These are phyloP conservation scores for Calycopis cecrops DNA, from an alignment of 1,140 invertebrate species.

Conservation along the genomic window DNA sequence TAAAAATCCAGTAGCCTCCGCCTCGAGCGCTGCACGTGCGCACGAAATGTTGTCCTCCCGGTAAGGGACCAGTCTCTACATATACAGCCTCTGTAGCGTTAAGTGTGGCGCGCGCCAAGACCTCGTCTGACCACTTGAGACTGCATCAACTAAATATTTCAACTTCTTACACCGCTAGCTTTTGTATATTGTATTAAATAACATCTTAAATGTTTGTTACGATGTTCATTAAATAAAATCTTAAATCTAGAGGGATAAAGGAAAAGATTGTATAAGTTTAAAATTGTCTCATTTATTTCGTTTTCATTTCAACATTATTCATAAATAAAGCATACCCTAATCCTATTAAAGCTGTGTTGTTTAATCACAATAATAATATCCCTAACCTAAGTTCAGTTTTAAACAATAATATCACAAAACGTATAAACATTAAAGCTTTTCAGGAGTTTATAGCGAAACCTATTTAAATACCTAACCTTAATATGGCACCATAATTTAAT, in stretches of 20 bases:
- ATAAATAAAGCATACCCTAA: constrained; percentile 30
- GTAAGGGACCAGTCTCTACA: constrained; percentile 27
- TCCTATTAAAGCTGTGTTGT: constrained; percentile 63
- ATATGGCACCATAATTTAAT: constrained; percentile 60
- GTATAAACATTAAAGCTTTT: constrained; percentile 63
- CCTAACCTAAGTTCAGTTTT: constrained; percentile 51
- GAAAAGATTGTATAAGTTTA: constrained; percentile 2
- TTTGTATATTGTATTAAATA: no score
- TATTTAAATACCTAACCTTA: constrained; percentile 36
- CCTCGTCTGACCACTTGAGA: not conserved
- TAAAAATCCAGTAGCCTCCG: constrained; percentile 61
- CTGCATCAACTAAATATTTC: no score
- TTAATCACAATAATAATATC: constrained; percentile 54
- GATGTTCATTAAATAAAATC: no score
- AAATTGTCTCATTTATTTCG: not conserved
- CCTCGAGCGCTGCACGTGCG: constrained; percentile 58
- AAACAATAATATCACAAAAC: constrained; percentile 64
- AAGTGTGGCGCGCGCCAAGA: constrained; percentile 24
- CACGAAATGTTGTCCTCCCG: constrained; percentile 35
- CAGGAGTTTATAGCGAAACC: constrained; percentile 45
- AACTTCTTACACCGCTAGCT: no score
- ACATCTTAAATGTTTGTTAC: no score
- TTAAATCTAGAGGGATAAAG: not conserved
- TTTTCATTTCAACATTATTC: constrained; percentile 9
- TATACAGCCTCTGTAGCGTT: constrained; percentile 21